Percentiles rank a stretch among this genome's conserved stretches.
phyloP scores from a whole-genome alignment of 2,888 invertebrate genomes.

The Melipona beecheii region DNA sequence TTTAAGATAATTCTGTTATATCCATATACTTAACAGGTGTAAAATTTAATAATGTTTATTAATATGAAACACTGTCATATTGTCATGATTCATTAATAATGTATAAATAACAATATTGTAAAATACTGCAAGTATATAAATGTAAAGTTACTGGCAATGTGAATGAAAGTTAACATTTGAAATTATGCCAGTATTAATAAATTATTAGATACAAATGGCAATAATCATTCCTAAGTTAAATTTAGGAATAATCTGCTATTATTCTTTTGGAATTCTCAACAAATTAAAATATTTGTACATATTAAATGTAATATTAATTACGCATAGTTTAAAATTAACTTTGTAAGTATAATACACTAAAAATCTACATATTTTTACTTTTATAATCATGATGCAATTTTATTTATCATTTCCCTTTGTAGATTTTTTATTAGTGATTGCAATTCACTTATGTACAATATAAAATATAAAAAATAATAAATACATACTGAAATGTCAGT shows the following conservation, averaged over 20 bases:
- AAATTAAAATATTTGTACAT: constrained; percentile 55
- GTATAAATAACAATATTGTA: constrained; percentile 57
- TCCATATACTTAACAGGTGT: constrained; percentile 22
- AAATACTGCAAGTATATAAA: constrained; percentile 49
- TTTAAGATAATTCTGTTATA: constrained; percentile 7
- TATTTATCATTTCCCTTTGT: constrained; percentile 43
- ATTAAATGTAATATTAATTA: constrained; percentile 60
- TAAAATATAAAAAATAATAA: constrained; percentile 15
- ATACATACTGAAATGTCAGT: not conserved
- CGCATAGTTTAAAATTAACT: constrained; percentile 56
- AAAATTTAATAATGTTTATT: constrained; percentile 34
- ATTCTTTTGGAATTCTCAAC: constrained; percentile 35
- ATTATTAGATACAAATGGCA: constrained; percentile 53
- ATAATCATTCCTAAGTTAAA: constrained; percentile 39
- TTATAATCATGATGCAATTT: constrained; percentile 74
- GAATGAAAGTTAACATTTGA: constrained; percentile 37
- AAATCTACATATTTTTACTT: constrained; percentile 78
- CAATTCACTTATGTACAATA: not conserved
- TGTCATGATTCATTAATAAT: constrained; percentile 48
- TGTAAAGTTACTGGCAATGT: constrained; percentile 41
- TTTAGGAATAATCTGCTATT: constrained; percentile 47
- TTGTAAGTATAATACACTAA: constrained; percentile 77
- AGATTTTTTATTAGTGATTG: not conserved
- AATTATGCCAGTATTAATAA: constrained; percentile 54
- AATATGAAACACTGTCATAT: constrained; percentile 35